These are phyloP conservation scores for Tyrophagus putrescentiae DNA, from an alignment of 1,140 invertebrate species.

Conservation along the genomic window DNA sequence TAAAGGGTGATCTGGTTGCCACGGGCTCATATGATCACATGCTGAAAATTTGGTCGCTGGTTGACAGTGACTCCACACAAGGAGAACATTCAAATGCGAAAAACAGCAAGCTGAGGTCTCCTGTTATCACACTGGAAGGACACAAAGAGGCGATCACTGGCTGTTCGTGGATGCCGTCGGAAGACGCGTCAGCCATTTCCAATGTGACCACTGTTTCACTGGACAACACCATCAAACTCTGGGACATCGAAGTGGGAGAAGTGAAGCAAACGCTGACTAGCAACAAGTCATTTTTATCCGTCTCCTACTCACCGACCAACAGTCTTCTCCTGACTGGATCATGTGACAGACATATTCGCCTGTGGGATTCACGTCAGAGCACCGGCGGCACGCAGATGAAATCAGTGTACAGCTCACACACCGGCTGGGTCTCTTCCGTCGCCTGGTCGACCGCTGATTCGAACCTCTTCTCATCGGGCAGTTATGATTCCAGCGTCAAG, in stretches of 20 bases:
- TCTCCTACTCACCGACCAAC: constrained; percentile 62
- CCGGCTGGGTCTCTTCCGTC: constrained; percentile 74
- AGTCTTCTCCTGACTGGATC: constrained; percentile 64
- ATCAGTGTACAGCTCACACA: constrained; percentile 71
- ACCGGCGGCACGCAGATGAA: constrained; percentile 77
- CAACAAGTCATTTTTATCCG: constrained; percentile 77
- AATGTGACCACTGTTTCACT: constrained; percentile 62
- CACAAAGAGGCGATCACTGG: constrained; percentile 78
- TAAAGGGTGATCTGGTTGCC: constrained; percentile 44
- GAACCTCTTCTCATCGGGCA: constrained; percentile 77
- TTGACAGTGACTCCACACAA: constrained; percentile 22
- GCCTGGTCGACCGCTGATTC: constrained; percentile 72
- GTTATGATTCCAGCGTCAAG: constrained; percentile 78
- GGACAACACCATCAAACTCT: constrained; percentile 88
- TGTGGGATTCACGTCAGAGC: constrained; percentile 78
- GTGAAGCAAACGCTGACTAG: constrained; percentile 36
- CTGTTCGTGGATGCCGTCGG: constrained; percentile 52
- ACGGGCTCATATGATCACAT: constrained; percentile 75
- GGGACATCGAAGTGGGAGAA: constrained; percentile 71
- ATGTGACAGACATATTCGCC: constrained; percentile 67
- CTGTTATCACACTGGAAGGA: constrained; percentile 70
- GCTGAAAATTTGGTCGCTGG: constrained; percentile 43
- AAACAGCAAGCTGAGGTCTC: constrained; percentile 34
- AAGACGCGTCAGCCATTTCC: constrained; percentile 31
- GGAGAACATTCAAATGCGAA: constrained; percentile 20